These are phyloP conservation scores for Tiliacea citrago DNA, from an alignment of 2,888 invertebrate genomes.

Conservation along the genomic window DNA sequence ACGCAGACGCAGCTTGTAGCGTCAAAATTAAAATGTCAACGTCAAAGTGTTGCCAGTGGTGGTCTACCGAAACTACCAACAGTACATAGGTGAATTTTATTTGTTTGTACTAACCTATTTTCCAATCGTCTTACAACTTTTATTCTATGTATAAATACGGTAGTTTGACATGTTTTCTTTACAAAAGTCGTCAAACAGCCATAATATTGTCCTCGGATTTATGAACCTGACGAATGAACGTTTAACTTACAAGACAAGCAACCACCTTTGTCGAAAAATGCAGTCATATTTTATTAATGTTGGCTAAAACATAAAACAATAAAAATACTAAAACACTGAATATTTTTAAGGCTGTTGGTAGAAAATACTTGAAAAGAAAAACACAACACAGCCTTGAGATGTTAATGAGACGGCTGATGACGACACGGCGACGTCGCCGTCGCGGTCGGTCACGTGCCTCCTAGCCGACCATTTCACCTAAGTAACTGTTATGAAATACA, in stretches of 20 bases:
- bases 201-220: too few species aligned
- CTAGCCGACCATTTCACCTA: conserved; percentile 52
- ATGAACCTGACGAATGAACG: background rate
- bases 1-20: conserved; percentile 55
- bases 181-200: background rate
- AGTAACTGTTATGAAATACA: conserved; percentile 35
- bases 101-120: background rate
- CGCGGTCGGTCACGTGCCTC: conserved; percentile 64
- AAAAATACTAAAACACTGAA: conserved; percentile 29
- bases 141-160: background rate
- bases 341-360: conserved; percentile 27
- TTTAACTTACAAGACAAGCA: background rate
- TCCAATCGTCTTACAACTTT: background rate
- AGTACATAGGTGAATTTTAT: background rate
- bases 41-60: conserved; percentile 45
- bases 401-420: conserved; percentile 44
- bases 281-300: background rate
- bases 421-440: conserved; percentile 44
- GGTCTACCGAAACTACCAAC: conserved; percentile 21
- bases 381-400: conserved; percentile 45
- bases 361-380: conserved; percentile 34
- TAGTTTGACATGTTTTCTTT: background rate
- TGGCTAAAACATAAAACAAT: background rate
- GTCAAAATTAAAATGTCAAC: conserved; percentile 45
- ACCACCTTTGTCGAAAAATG: background rate